phyloP scores from a whole-genome alignment of 1,140 invertebrate genomes.

The Streblospio benedicti region DNA sequence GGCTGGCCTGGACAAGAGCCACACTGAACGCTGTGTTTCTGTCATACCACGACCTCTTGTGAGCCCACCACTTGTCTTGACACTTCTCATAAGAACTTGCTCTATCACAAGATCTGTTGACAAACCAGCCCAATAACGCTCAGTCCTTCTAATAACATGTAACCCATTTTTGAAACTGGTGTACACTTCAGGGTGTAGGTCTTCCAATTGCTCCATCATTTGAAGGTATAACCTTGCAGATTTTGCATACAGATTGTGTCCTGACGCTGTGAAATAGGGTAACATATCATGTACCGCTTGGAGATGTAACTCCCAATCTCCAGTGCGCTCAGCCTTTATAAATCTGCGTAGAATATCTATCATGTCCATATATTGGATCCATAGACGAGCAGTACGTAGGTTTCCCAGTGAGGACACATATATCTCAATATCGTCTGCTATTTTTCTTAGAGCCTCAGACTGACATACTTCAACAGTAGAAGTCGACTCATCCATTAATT shows the following conservation, averaged over 20 bases:
- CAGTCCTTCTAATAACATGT: too few relatives aligned
- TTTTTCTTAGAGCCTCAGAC: too few relatives aligned
- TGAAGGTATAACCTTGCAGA: constrained; percentile 2
- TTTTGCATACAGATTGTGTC: constrained; percentile 8
- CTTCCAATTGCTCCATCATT: not conserved
- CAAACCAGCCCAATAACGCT: not conserved
- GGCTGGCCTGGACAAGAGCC: too few relatives aligned
- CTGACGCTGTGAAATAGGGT: not conserved
- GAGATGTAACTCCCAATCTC: constrained; percentile 36
- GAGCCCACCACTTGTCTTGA: constrained; percentile 6
- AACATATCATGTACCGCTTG: constrained; percentile 3
- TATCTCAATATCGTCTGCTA: too few relatives aligned
- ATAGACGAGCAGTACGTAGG: constrained; percentile 18
- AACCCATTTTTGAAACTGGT: too few relatives aligned
- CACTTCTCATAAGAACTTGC: constrained; percentile 3
- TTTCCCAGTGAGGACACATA: too few relatives aligned
- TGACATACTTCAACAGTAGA: too few relatives aligned
- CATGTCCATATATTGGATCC: constrained; percentile 28
- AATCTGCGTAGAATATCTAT: constrained; percentile 42
- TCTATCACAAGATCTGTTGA: constrained; percentile 8
- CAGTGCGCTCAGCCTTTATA: constrained; percentile 39
- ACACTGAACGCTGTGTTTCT: too few relatives aligned
- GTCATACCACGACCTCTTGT: not conserved
- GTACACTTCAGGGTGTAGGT: not conserved
- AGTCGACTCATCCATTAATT: too few relatives aligned